Conservation (phyloP, 2,113 vertebrate species). For the Gadus chalcogrammus region DNA sequence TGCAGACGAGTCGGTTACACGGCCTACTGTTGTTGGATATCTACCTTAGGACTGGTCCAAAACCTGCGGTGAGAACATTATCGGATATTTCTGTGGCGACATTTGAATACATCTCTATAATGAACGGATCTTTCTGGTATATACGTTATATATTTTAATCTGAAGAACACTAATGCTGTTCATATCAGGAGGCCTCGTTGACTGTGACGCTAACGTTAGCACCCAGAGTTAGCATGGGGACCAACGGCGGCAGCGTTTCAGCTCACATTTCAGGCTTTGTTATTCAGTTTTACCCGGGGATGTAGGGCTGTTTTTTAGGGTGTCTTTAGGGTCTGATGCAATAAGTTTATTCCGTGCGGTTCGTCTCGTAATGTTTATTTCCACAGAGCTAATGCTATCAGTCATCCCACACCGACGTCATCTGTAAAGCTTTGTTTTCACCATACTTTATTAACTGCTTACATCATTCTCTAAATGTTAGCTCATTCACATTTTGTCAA, state of each 20-base stretch:
- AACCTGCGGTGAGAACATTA: neutral
- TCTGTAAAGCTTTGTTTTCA: neutral
- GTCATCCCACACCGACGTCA: neutral
- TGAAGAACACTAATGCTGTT: neutral
- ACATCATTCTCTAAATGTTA: too few relatives aligned
- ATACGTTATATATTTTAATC: neutral
- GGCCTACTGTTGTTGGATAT: neutral
- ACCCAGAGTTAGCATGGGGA: neutral
- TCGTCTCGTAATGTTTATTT: neutral
- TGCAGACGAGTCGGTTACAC: neutral
- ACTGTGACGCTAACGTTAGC: slow-evolving; percentile 20
- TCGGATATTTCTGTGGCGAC: neutral
- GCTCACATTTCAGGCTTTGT: neutral
- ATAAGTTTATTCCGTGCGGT: neutral
- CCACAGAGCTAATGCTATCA: neutral
- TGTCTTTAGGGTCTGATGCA: neutral
- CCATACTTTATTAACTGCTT: too few relatives aligned
- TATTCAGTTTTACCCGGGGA: neutral
- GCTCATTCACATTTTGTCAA: too few relatives aligned
- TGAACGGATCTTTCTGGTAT: neutral
- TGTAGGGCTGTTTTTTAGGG: neutral
- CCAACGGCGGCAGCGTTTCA: neutral
- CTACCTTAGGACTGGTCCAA: neutral
- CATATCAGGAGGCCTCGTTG: slow-evolving; percentile 33
- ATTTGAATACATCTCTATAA: neutral